These are phyloP conservation scores for Scyliorhinus canicula DNA, from an alignment of 2,797 vertebrate species.

Conservation along the genomic window DNA sequence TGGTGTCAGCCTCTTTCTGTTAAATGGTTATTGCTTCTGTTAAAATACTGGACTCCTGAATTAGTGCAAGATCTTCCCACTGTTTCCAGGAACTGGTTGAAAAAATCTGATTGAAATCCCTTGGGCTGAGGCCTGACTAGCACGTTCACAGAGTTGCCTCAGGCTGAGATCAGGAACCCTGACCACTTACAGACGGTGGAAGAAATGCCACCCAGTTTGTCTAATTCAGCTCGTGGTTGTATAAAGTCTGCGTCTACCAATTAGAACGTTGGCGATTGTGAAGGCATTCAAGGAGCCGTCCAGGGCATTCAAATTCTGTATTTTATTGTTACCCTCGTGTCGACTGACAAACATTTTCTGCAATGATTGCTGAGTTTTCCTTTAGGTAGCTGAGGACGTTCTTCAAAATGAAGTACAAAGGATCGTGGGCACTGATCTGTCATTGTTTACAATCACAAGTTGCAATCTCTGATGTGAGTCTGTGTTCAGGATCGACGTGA, in stretches of 20 bases:
- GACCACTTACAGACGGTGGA: background rate
- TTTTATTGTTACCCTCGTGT: background rate
- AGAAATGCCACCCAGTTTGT: no score
- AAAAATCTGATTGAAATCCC: background rate
- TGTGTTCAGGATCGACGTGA: background rate
- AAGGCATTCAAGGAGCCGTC: background rate
- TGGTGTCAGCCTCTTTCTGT: background rate
- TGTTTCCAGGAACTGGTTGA: background rate
- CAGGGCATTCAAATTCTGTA: background rate
- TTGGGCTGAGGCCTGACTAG: no score
- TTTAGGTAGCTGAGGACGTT: background rate
- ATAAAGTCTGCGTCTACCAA: no score
- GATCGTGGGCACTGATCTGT: background rate
- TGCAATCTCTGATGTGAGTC: background rate
- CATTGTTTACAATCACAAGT: no score
- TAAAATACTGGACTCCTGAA: background rate
- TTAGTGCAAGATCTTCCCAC: background rate
- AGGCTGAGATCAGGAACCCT: background rate
- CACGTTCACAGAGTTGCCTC: background rate
- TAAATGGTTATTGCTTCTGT: background rate
- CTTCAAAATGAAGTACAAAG: background rate
- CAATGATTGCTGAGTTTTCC: background rate
- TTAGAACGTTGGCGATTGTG: background rate
- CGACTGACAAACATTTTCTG: background rate
- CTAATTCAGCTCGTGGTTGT: no score